Base-by-base conservation (phyloP, 1,140 invertebrate species). In the Brachionus rotundiformis region DNA sequence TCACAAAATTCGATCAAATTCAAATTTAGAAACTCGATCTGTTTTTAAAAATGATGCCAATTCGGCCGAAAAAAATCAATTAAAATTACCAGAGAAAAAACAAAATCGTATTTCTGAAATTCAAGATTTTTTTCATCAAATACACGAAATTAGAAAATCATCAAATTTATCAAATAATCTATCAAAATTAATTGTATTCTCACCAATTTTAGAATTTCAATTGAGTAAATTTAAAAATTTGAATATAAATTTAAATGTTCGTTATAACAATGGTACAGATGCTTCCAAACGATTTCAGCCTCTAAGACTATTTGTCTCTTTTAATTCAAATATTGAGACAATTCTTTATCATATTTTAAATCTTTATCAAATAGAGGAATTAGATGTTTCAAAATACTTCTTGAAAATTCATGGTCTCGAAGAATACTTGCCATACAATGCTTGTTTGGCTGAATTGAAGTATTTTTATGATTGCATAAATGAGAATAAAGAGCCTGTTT, bases 381-480 rank as follows among this genome's bases (percentile, higher is more conserved):
- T 79, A 33, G 29, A 63, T n/a, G 31, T 63, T 19, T 16, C 13
- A 25, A 79, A 79, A 63, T 79, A 79, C 31, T 59, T 79, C 11
- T 41, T 79, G 10, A 79, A 79, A 79, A 59, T 79, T 59, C 76
- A 79, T 25, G 76, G 76, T 11, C 23, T 79, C 2, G 49, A 79
- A 79, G 76, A 79, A 31, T 79, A 79, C 47, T 59, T 79, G 25
- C 76, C 76, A 13, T 36, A 16, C 0, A 79, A 33, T 59, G 11
- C 44, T 13, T 23, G 25, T 39, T 11, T 79, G 27, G n/a, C 23
- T 16, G 76, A 79, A 13, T 25, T 79, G 3, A 79, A 79, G 33
- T 79, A 79, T 19, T 39, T 79, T 59, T 63, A 59, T 61, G 47
- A 79, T 5, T 79, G 76, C 31, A 59, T 79, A 8, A 79, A 59